A percentile compares a stretch with the other conserved stretches of the same genome.
Conservation (phyloP, 2,797 vertebrate genomes). For the Taeniopygia guttata region DNA sequence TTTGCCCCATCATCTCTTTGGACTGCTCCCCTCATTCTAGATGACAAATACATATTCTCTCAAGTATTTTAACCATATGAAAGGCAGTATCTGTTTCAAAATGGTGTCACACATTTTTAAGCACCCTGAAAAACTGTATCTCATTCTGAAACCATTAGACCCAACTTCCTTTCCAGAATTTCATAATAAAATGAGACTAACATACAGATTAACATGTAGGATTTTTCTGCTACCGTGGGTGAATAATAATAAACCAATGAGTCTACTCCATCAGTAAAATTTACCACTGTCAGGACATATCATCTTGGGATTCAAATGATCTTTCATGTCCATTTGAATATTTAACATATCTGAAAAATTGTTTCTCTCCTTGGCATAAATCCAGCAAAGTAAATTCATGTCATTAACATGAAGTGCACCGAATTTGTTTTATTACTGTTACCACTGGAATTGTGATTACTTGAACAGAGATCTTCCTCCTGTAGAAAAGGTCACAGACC, state of each 20-base stretch:
- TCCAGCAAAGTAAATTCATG: neutral
- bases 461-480: neutral
- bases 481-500: neutral
- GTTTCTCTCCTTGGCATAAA: neutral
- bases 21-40: neutral
- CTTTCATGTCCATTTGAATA: neutral
- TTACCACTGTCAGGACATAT: neutral
- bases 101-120: neutral
- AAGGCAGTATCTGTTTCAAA: neutral
- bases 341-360: neutral
- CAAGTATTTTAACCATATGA: neutral
- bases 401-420: neutral
- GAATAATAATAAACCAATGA: neutral
- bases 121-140: neutral
- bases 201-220: neutral
- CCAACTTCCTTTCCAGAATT: neutral
- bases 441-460: neutral
- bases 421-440: neutral
- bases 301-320: neutral
- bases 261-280: neutral
- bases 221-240: neutral
- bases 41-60: neutral
- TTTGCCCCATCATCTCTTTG: neutral
- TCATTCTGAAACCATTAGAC: neutral
- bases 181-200: neutral